Conservation (phyloP, 2,797 vertebrate genomes). For the Enteromius mattozi region DNA sequence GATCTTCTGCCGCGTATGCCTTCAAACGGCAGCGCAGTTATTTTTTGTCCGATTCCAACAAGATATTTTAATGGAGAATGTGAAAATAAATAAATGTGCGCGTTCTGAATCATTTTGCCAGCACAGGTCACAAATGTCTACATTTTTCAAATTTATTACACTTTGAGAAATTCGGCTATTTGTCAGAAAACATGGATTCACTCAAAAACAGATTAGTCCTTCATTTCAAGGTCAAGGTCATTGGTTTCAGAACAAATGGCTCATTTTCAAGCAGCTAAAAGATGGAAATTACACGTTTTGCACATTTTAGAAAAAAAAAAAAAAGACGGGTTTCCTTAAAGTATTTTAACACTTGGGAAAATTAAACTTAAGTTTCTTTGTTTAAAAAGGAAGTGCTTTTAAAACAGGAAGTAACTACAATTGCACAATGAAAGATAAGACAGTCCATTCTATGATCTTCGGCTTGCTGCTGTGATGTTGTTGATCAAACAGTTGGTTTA, state of each 20-base stretch:
- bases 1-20: too few relatives aligned
- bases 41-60: too few relatives aligned
- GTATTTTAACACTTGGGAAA: neutral
- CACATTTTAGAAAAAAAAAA: too few relatives aligned
- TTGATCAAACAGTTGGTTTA: neutral
- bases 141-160: neutral
- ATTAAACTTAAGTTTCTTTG: neutral
- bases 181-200: neutral
- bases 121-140: neutral
- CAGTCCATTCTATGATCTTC: neutral
- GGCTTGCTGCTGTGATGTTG: neutral
- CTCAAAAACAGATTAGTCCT: neutral
- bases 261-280: neutral
- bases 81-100: too few relatives aligned
- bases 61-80: too few relatives aligned
- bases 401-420: neutral
- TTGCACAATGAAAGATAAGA: neutral
- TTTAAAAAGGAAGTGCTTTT: conserved; percentile 8
- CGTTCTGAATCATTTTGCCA: too few relatives aligned
- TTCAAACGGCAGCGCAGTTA: too few relatives aligned
- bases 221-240: conserved; percentile 34
- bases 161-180: neutral
- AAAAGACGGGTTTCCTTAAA: neutral
- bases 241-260: neutral
- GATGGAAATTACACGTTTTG: neutral